Evolutionary conservation across 2,113 vertebrate species (phyloP), one percentile per base, ranked within the genome.

Genomic region (Tor tambroides): DNA sequence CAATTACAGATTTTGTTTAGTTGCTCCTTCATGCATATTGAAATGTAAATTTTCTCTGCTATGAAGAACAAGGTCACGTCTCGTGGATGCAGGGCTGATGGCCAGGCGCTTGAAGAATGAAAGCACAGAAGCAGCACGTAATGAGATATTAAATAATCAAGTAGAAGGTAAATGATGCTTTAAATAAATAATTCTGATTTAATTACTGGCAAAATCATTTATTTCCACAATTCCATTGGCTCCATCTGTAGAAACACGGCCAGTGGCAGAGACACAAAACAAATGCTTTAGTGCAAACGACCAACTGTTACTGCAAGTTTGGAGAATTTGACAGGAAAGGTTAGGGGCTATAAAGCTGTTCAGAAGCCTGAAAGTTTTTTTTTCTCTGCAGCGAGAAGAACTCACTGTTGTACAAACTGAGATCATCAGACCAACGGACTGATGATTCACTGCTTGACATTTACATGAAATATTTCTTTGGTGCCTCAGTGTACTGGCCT

Each of bases 1-100:
- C 56, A 90, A 87, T 90, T 82, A 78, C 89, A 90, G 79, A 87
- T 88, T 87, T 54, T 85, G 77, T 87, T 88, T 79, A 54, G 61
- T 69, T 49, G 30, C 76, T 74, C 23, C 71, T 82, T 78, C 51
- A 77, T 81, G 76, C 82, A 87, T 87, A 87, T 35, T 81, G n/a
- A 81, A 85, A 63, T 76, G n/a, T 49, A 11, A 8, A 82, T 84
- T 82, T 85, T 61, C 19, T 76, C 38, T 74, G 49, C 26, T 19
- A 87, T 88, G 71, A 80, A 84, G 65, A 86, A 86, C 75, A 88
- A 87, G 87, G 85, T 87, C 87, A 87, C 1, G 26, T 81, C 77
- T 81, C 63, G 72, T 75, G 30, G 51, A 87, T 80, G 28, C 49
- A 78, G 71, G 38, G 32, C 63, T 74, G 85, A 81, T 19, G 30